A percentile compares a stretch with the other conserved stretches of the same genome.
phyloP scores from a whole-genome alignment of 30 jellyfish, hydroid and myxozoan species.

The Mastigias papua region DNA sequence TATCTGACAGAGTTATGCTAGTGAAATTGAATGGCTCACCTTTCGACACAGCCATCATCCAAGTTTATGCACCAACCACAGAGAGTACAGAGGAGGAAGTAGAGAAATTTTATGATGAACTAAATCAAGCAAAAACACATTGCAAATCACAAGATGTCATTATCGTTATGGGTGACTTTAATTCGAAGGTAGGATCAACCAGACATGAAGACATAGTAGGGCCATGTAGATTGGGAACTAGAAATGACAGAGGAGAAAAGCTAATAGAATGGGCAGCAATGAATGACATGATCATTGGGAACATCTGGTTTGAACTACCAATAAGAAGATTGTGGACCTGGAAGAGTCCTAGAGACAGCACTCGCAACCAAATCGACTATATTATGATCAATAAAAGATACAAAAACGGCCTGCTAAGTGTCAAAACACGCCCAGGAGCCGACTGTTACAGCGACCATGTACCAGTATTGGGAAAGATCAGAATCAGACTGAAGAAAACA shows the following conservation, averaged over 20 bases:
- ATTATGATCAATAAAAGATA: slow-evolving; percentile 6
- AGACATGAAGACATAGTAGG: slow-evolving; percentile 5
- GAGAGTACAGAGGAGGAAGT: slow-evolving; percentile 16
- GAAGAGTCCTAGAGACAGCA: slow-evolving; percentile 31
- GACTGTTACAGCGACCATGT: slow-evolving; percentile 17
- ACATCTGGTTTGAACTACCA: slow-evolving; percentile 30
- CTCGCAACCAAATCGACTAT: slow-evolving; percentile 21
- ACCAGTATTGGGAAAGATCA: not conserved
- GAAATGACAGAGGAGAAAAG: slow-evolving; percentile 25
- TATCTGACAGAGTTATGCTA: slow-evolving; percentile 8
- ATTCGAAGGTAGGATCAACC: slow-evolving; percentile 11
- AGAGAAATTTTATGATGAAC: slow-evolving; percentile 8
- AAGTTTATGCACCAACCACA: slow-evolving; percentile 42
- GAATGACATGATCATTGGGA: not conserved
- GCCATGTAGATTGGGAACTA: slow-evolving; percentile 6
- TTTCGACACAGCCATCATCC: not conserved
- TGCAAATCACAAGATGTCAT: slow-evolving; percentile 15
- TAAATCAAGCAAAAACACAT: not conserved
- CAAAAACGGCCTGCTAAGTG: not conserved
- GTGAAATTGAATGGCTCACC: slow-evolving; percentile 26
- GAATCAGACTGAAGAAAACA: not conserved
- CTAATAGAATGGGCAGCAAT: slow-evolving; percentile 25
- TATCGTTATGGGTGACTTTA: slow-evolving; percentile 28
- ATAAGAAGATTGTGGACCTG: slow-evolving; percentile 22
- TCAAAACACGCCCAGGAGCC: slow-evolving; percentile 4